Percentiles rank a stretch among this genome's conserved stretches.
Conservation (phyloP, 2,113 vertebrate species). For the Upupa epops region DNA sequence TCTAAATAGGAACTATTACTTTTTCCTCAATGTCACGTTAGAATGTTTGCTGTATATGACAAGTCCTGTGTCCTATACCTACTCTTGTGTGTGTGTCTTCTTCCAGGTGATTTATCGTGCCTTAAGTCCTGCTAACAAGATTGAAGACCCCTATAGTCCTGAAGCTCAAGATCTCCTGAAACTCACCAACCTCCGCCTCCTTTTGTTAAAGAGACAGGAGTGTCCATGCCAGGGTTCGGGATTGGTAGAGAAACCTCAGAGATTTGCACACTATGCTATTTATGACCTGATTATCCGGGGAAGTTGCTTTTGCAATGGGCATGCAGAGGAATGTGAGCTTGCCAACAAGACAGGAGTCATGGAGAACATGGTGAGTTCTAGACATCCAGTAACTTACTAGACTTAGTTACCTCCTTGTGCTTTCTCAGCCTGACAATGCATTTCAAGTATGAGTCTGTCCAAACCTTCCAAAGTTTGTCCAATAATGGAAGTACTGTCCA, state of each 20-base stretch:
- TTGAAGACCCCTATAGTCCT: conserved; percentile 81
- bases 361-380: conserved; percentile 64
- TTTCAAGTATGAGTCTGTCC: not conserved
- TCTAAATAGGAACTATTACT: not conserved
- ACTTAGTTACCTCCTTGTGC: not conserved
- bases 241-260: conserved; percentile 62
- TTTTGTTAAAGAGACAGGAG: conserved; percentile 81
- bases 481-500: not conserved
- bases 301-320: conserved; percentile 88
- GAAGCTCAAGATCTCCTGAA: conserved; percentile 79
- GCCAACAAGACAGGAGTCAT: conserved; percentile 20
- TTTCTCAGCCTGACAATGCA: not conserved
- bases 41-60: not conserved
- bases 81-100: not conserved
- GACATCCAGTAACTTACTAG: not conserved
- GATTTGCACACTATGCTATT: conserved; percentile 80
- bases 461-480: not conserved
- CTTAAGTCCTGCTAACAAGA: conserved; percentile 73
- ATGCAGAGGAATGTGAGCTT: conserved; percentile 82
- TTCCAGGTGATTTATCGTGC: conserved; percentile 85
- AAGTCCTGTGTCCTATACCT: accelerated
- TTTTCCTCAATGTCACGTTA: not conserved
- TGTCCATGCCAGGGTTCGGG: conserved; percentile 66
- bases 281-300: conserved; percentile 84
- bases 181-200: conserved; percentile 85